These are phyloP conservation scores for Microchirus variegatus DNA, from an alignment of 2,797 vertebrate species.

Conservation along the genomic window DNA sequence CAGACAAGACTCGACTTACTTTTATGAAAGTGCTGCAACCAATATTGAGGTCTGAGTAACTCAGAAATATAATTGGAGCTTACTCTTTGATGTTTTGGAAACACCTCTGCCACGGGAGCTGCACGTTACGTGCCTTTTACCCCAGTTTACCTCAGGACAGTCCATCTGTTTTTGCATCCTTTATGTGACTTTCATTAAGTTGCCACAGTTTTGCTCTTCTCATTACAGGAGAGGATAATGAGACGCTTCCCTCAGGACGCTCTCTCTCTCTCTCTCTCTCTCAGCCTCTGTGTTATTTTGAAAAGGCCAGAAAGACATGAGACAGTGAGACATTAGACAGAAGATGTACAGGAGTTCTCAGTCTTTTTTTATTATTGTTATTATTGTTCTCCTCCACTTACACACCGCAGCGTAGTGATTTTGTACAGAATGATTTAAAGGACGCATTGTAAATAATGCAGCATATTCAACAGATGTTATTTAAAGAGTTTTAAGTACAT, in stretches of 20 bases:
- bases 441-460: constrained; percentile 47
- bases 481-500: constrained; percentile 50
- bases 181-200: constrained; percentile 45
- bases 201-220: constrained; percentile 28
- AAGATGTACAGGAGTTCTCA: constrained; percentile 7
- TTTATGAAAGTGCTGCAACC: not conserved
- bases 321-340: constrained; percentile 30
- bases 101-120: constrained; percentile 12
- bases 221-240: constrained; percentile 53
- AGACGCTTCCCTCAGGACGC: constrained; percentile 46
- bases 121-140: not conserved
- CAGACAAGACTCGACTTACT: not conserved
- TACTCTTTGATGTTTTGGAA: constrained; percentile 15
- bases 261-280: no score
- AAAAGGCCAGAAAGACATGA: constrained; percentile 46
- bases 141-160: constrained; percentile 3
- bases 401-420: not conserved
- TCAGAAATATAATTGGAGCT: constrained; percentile 28
- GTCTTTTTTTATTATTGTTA: not conserved
- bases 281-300: constrained; percentile 35
- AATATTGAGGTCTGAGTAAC: not conserved
- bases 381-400: constrained; percentile 4
- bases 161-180: constrained; percentile 23
- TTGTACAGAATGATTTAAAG: constrained; percentile 30
- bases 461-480: constrained; percentile 57